Evolutionary conservation across 2,113 vertebrate genomes (phyloP).

Genomic region (Mellivora capensis): DNA sequence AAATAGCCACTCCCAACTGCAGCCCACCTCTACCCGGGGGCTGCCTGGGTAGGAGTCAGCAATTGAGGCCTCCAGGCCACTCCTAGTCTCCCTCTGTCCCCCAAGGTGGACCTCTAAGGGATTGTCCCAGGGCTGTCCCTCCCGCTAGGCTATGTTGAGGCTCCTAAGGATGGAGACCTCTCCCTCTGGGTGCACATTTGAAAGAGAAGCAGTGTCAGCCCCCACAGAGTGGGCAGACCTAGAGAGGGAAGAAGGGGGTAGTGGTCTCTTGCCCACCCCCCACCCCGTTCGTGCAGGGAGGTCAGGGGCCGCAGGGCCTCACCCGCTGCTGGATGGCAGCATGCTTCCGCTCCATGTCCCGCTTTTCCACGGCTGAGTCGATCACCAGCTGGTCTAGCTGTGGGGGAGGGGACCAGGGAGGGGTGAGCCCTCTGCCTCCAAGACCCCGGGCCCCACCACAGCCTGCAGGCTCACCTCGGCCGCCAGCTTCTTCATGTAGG

Average conservation of each 20-base stretch:
- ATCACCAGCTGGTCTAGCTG: constrained; percentile 99
- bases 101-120: background rate
- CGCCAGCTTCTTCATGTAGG: constrained; percentile 97
- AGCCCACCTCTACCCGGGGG: background rate
- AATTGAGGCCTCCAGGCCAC: background rate
- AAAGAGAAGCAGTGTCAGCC: background rate
- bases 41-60: background rate
- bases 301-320: constrained; percentile 50
- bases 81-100: too few relatives aligned
- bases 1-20: background rate
- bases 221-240: background rate
- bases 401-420: background rate
- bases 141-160: too few relatives aligned
- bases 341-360: constrained; percentile 98
- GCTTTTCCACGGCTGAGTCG: constrained; percentile 96
- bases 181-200: background rate
- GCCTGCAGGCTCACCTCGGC: constrained; percentile 88
- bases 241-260: background rate
- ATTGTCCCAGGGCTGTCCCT: background rate
- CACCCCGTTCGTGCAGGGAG: accelerated
- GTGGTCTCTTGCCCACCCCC: background rate
- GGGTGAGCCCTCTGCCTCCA: background rate
- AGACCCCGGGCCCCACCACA: background rate
- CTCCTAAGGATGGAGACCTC: background rate
- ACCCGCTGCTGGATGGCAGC: constrained; percentile 97